Evolutionary conservation across 1,140 invertebrate species (phyloP), one percentile per base, ranked within the genome.

Genomic region (Calliphora vicina): DNA sequence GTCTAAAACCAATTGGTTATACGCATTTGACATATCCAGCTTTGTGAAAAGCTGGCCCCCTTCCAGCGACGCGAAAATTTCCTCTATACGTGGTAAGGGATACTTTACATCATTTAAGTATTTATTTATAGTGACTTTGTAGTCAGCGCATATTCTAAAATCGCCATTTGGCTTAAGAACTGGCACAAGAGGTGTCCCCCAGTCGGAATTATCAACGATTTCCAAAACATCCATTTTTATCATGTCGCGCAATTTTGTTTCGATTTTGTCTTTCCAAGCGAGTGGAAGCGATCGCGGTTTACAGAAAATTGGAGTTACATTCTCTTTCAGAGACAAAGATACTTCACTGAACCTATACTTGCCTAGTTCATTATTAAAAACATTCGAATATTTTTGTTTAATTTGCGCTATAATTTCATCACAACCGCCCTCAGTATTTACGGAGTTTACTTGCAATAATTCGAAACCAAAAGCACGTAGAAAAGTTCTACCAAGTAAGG

Each of bases 111-210:
- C 86, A 57, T 87, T 84, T 45, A 91, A 72, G 23, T 83, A 84
- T 80, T 85, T 87, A 83, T 92, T 91, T 10, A 92, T 80, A 6
- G 91, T 91, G 61, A 81, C 78, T 25, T 72, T 91, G 85, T 91
- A 93, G 86, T 93, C 92, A 2, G 86, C 89, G 85, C 91, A 92
- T 35, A 93, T 88, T 43, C 92, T 82, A 57, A 90, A 85, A 57
- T 87, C 85, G 13, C 90, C 90, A 85, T 92, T 87, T 8, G 87
- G 83, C 82, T 91, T 91, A 23, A 84, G 84, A 0, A 90, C 86
- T 12, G 86, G 85, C 1, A 91, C 87, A n/a, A 91, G 85, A 1
- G 91, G 91, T 13, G 91, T 85, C 10, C 88, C 88, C 88, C 89
- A 92, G 23, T 90, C 85, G 12, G 86, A 86, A 17, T 82, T 57